Base-by-base conservation (phyloP, 2,113 vertebrate species). In the Smithornis capensis region DNA sequence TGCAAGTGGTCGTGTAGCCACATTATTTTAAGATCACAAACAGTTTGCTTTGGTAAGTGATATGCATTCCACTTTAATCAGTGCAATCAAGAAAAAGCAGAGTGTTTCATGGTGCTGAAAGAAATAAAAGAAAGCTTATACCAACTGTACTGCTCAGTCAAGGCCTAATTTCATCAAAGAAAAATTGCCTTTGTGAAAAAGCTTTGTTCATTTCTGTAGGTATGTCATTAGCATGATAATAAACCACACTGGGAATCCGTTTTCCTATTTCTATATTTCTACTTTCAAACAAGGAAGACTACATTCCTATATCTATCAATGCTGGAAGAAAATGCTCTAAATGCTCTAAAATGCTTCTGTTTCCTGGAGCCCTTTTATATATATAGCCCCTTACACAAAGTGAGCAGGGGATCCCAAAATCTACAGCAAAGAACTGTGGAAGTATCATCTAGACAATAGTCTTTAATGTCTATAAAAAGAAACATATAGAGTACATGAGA, bases 201-300 rank as follows among this genome's bases (percentile, higher is more conserved):
- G 33, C 74, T 79, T 87, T 88, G 78, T 80, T 96, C 73, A 87
- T 88, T 88, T 91, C 75, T 73, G 49, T 45, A 74, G 59, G 75
- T 45, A 80, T 35, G 33, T 83, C 70, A 94, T 95, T 94, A 95
- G 63, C 95, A 94, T 92, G 75, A 95, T 83, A 96, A 96, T 92
- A 91, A 87, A 50, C 15, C 59, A 45, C 59, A 77, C 67, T 52
- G 75, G 69, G 59, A 74, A 91, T 85, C 78, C 56, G 28, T 70
- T 92, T 92, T 79, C 74, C 29, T 85, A 8, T 69, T 67, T 60
- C 69, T 91, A 33, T 56, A 45, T 70, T 76, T 82, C 65, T 73
- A 9, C 55, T 85, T 57, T 42, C 12, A 56, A 96, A 69, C 28
- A 94, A 82, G 0, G 0, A 70, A 82, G 45, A 42, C 37, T 44